Percentiles rank a stretch among this genome's conserved stretches.
phyloP scores from a whole-genome alignment of 2,113 vertebrate genomes.

The Oophaga pumilio region DNA sequence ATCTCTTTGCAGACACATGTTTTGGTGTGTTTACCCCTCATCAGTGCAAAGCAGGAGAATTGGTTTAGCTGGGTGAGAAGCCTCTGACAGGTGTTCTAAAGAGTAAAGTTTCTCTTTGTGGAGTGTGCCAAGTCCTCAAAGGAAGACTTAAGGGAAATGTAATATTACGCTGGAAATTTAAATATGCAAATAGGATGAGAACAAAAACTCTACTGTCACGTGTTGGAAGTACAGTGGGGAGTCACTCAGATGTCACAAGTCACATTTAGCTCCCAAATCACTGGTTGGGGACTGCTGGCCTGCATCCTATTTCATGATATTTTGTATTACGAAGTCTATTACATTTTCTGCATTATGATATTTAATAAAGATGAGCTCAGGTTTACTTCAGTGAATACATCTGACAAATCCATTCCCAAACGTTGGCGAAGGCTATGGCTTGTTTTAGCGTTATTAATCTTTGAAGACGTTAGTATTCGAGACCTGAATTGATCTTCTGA shows the following conservation, averaged over 20 bases:
- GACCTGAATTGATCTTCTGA: conserved; percentile 63
- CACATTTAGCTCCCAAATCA: neutral
- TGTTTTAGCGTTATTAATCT: conserved; percentile 63
- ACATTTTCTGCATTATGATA: neutral
- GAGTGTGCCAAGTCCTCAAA: no score
- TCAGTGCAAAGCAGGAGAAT: no score
- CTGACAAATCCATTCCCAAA: conserved; percentile 64
- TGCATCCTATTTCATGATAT: neutral
- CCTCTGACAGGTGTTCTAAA: no score
- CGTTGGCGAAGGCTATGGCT: conserved; percentile 58
- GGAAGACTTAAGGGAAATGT: no score
- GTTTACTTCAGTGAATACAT: conserved; percentile 52
- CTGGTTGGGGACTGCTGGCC: neutral
- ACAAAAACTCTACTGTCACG: no score
- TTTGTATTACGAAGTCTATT: neutral
- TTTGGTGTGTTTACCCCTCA: no score
- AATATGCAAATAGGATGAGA: no score
- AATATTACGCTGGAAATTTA: no score
- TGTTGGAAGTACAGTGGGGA: no score
- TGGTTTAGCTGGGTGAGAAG: no score
- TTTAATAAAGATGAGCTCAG: conserved; percentile 35
- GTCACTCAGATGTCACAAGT: neutral
- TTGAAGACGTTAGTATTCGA: conserved; percentile 65
- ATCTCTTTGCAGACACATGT: no score
- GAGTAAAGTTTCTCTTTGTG: no score